Evolutionary conservation across 2,888 invertebrate genomes (phyloP).

Genomic region (Loripinus fragilis): DNA sequence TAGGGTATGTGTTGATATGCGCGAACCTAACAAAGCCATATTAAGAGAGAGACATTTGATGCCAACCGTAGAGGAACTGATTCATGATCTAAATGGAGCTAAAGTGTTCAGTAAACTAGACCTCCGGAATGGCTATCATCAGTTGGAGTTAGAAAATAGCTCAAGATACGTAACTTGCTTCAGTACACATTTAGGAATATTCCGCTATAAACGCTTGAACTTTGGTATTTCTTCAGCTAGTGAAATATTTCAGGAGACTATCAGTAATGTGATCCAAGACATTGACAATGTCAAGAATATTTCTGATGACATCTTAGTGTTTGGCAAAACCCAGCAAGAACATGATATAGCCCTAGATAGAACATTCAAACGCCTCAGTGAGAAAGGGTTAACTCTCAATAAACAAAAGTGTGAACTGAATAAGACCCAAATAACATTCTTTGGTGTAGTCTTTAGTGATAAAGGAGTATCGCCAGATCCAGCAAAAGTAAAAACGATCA

Average conservation of each 20-base stretch:
- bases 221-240: slow-evolving; percentile 80
- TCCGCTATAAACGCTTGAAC: slow-evolving; percentile 20
- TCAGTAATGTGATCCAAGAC: slow-evolving; percentile 78
- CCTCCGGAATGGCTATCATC: slow-evolving; percentile 60
- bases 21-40: too few species aligned
- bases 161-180: too few species aligned
- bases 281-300: slow-evolving; percentile 79
- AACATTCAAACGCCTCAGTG: slow-evolving; percentile 58
- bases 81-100: too few species aligned
- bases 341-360: slow-evolving; percentile 73
- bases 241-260: slow-evolving; percentile 83
- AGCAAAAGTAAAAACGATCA: slow-evolving; percentile 57
- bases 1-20: too few species aligned
- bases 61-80: too few species aligned
- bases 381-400: slow-evolving; percentile 62
- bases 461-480: slow-evolving; percentile 50
- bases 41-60: too few species aligned
- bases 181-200: too few species aligned
- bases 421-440: slow-evolving; percentile 48
- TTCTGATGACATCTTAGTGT: slow-evolving; percentile 82
- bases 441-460: slow-evolving; percentile 45
- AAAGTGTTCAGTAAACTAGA: too few species aligned
- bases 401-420: slow-evolving; percentile 74
- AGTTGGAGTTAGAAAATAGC: slow-evolving; percentile 47
- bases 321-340: slow-evolving; percentile 68